These are phyloP conservation scores for Lepidurus arcticus DNA, from an alignment of 1,140 invertebrate species.

Conservation along the genomic window DNA sequence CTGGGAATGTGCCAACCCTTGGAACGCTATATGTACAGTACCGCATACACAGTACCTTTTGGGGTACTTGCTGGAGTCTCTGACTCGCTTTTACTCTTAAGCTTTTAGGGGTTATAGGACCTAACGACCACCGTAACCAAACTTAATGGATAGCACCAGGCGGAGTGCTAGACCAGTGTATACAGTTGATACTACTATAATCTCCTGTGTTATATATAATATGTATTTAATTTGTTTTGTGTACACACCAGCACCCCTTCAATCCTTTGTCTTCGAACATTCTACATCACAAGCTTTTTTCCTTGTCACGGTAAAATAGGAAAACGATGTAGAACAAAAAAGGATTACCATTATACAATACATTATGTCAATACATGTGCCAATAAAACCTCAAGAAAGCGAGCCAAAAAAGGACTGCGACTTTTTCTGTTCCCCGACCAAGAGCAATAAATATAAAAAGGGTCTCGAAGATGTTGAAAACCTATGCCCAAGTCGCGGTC, in stretches of 20 bases:
- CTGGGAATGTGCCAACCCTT: too few species aligned
- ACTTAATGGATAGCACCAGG: not conserved
- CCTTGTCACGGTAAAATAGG: too few species aligned
- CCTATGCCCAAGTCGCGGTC: not conserved
- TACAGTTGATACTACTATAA: not conserved
- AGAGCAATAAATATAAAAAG: not conserved
- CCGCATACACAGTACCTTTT: too few species aligned
- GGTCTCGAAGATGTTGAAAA: not conserved
- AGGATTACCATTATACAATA: too few species aligned
- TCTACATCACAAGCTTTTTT: too few species aligned
- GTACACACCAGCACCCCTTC: too few species aligned
- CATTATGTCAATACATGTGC: too few species aligned
- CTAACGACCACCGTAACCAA: not conserved
- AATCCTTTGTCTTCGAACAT: too few species aligned
- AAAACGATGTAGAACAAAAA: too few species aligned
- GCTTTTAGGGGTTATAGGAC: not conserved
- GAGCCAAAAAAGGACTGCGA: not conserved
- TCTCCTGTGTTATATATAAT: not conserved
- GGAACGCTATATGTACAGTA: too few species aligned
- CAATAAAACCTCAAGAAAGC: too few species aligned
- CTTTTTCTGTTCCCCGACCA: not conserved
- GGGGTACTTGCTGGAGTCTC: not conserved
- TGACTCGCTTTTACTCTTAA: constrained; percentile 1
- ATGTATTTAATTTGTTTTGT: not conserved
- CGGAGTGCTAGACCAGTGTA: not conserved